These are phyloP conservation scores for Neodiprion lecontei DNA, from an alignment of 1,140 invertebrate genomes.

Conservation along the genomic window DNA sequence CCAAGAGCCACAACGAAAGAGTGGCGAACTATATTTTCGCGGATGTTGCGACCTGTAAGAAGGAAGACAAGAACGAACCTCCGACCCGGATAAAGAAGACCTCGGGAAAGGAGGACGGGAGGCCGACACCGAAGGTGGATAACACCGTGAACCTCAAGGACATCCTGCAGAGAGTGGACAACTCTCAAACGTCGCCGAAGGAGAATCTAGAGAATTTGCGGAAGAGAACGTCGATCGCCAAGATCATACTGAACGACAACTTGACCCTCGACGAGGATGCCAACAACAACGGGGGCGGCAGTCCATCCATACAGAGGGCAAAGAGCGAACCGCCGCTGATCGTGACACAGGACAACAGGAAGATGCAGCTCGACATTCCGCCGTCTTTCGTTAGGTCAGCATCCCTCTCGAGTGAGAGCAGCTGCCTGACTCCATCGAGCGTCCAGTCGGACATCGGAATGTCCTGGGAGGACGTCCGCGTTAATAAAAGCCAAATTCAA, in stretches of 20 bases:
- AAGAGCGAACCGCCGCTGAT: slow-evolving; percentile 31
- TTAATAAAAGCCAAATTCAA: slow-evolving; percentile 18
- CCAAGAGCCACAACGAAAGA: slow-evolving; percentile 37
- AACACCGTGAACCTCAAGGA: slow-evolving; percentile 24
- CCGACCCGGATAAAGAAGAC: neutral
- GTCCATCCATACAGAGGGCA: slow-evolving; percentile 17
- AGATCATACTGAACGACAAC: slow-evolving; percentile 53
- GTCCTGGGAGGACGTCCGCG: slow-evolving; percentile 51
- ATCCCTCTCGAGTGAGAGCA: slow-evolving; percentile 50
- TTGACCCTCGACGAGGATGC: slow-evolving; percentile 32
- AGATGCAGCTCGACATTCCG: slow-evolving; percentile 35
- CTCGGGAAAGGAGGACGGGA: slow-evolving; percentile 18
- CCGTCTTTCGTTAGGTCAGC: slow-evolving; percentile 47
- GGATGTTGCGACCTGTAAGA: slow-evolving; percentile 23
- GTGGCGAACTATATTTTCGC: slow-evolving; percentile 44
- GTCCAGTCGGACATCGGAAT: slow-evolving; percentile 44
- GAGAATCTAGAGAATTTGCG: slow-evolving; percentile 54
- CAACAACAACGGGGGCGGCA: slow-evolving; percentile 35
- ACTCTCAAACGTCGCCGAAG: slow-evolving; percentile 40
- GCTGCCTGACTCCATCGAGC: slow-evolving; percentile 45
- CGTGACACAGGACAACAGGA: slow-evolving; percentile 30
- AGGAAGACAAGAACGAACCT: neutral
- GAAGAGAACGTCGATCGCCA: slow-evolving; percentile 52
- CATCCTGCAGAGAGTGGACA: slow-evolving; percentile 49
- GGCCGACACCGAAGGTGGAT: slow-evolving; percentile 20